Evolutionary conservation across 2,888 invertebrate species (phyloP).

Genomic region (Drosophila mettleri): DNA sequence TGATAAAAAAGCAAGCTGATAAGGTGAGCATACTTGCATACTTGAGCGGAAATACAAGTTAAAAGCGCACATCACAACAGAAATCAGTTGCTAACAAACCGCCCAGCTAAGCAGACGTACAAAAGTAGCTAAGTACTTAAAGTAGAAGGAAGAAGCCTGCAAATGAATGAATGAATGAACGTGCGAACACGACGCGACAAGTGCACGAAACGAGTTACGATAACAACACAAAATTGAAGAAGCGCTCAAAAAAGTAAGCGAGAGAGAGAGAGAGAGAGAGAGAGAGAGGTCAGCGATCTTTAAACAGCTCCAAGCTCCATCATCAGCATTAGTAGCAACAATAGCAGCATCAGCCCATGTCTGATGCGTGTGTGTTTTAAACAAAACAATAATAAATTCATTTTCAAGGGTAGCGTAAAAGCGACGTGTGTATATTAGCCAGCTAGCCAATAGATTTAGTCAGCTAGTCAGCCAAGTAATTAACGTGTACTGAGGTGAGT

Average conservation of each 20-base stretch:
- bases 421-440: slow-evolving; percentile 37
- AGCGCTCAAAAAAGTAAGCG: slow-evolving; percentile 34
- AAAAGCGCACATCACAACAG: slow-evolving; percentile 51
- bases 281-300: slow-evolving; percentile 75
- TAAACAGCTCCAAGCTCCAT: slow-evolving; percentile 46
- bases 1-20: slow-evolving; percentile 46
- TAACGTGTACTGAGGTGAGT: slow-evolving; percentile 38
- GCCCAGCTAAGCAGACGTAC: slow-evolving; percentile 69
- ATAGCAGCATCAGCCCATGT: slow-evolving; percentile 28
- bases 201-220: slow-evolving; percentile 75
- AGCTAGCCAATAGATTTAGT: slow-evolving; percentile 48
- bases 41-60: slow-evolving; percentile 46
- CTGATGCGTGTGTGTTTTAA: slow-evolving; percentile 29
- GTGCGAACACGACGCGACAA: slow-evolving; percentile 42
- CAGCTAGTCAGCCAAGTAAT: slow-evolving; percentile 38
- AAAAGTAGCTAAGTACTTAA: slow-evolving; percentile 40
- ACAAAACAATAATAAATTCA: slow-evolving; percentile 40
- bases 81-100: slow-evolving; percentile 60
- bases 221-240: slow-evolving; percentile 60
- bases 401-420: slow-evolving; percentile 63
- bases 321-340: slow-evolving; percentile 27
- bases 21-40: slow-evolving; percentile 25
- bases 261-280: slow-evolving; percentile 15
- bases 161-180: slow-evolving; percentile 66
- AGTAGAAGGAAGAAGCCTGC: slow-evolving; percentile 26